A percentile compares a stretch with the other conserved stretches of the same genome.
phyloP scores from a whole-genome alignment of 2,113 vertebrate genomes.

The Psittacula cyanocephala region DNA sequence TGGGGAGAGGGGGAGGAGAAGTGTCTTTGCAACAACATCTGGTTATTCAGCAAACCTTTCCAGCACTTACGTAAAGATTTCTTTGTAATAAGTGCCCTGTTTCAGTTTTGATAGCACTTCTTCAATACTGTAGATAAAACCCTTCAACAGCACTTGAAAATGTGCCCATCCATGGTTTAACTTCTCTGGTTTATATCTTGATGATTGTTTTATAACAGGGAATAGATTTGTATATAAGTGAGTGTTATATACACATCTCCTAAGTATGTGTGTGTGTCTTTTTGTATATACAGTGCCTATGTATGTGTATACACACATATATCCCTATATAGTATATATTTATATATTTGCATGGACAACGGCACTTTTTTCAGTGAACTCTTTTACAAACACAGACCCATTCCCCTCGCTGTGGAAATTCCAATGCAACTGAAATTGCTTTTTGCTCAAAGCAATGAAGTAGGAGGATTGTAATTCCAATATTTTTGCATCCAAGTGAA shows the following conservation, averaged over 20 bases:
- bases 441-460: not conserved
- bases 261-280: slow-evolving; percentile 22
- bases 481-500: not conserved
- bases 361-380: not conserved
- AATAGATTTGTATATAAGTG: slow-evolving; percentile 53
- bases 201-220: slow-evolving; percentile 38
- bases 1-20: slow-evolving; percentile 45
- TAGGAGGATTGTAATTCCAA: not conserved
- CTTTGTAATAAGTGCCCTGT: slow-evolving; percentile 41
- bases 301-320: not conserved
- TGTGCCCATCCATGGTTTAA: not conserved
- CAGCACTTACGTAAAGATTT: slow-evolving; percentile 55
- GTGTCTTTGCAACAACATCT: slow-evolving; percentile 55
- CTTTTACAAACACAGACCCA: not conserved
- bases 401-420: not conserved
- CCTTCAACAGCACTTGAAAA: slow-evolving; percentile 41
- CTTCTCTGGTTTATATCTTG: slow-evolving; percentile 58
- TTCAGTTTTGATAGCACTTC: slow-evolving; percentile 55
- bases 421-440: not conserved
- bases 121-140: slow-evolving; percentile 49
- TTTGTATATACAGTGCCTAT: slow-evolving; percentile 8
- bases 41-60: slow-evolving; percentile 38
- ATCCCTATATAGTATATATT: slow-evolving; percentile 12
- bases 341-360: not conserved
- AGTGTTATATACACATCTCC: slow-evolving; percentile 30